A percentile compares a stretch with the other conserved stretches of the same genome.
phyloP scores from a whole-genome alignment of 2,888 invertebrate genomes.

The Eupeodes latifasciatus region DNA sequence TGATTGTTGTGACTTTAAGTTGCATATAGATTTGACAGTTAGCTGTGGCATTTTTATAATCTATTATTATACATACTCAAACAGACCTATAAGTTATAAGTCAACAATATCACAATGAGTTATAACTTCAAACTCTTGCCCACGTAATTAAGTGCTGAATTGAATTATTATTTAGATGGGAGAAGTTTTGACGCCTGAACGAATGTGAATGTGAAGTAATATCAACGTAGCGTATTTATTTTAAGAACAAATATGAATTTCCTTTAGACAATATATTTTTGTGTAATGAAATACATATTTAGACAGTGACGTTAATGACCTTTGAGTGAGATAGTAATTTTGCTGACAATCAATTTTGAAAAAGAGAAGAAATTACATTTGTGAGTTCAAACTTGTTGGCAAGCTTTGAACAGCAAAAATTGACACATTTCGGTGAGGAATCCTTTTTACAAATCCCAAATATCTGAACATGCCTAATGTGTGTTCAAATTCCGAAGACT shows the following conservation, averaged over 20 bases:
- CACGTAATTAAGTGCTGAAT: slow-evolving; percentile 69
- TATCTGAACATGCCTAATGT: too few relatives aligned
- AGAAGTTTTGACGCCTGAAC: slow-evolving; percentile 18
- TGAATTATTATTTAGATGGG: slow-evolving; percentile 57
- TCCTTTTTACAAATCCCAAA: too few relatives aligned
- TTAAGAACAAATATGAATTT: background rate
- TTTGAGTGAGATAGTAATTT: background rate
- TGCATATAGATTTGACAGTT: slow-evolving; percentile 22
- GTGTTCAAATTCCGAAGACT: too few relatives aligned
- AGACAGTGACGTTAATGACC: too few relatives aligned
- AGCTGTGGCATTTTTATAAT: slow-evolving; percentile 2
- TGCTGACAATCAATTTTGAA: too few relatives aligned
- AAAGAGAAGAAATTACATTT: too few relatives aligned
- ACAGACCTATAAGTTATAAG: background rate
- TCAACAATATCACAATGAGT: slow-evolving; percentile 19
- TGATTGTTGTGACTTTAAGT: slow-evolving; percentile 23
- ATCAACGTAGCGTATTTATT: background rate
- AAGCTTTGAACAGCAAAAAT: too few relatives aligned
- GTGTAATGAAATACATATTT: too few relatives aligned
- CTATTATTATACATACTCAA: background rate
- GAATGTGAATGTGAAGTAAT: slow-evolving; percentile 43
- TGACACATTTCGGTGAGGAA: too few relatives aligned
- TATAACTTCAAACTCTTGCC: slow-evolving; percentile 56
- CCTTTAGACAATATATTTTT: too few relatives aligned
- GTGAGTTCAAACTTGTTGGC: too few relatives aligned